A percentile compares a stretch with the other conserved stretches of the same genome.
Evolutionary conservation across 2,113 vertebrate species (phyloP).

Genomic region (Labeo rohita): DNA sequence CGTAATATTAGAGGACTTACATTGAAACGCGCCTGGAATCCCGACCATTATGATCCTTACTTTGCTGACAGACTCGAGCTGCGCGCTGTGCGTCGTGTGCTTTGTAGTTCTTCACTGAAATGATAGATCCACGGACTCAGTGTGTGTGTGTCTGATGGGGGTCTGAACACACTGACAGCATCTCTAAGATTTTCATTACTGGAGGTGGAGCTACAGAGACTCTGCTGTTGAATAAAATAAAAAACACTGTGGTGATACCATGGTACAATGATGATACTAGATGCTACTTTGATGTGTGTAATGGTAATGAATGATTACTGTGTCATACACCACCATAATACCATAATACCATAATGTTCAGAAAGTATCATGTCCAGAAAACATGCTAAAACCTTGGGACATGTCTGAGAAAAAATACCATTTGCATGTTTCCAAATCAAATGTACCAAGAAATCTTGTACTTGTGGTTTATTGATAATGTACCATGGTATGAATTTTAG

Average conservation of each 20-base stretch:
- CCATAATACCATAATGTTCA: neutral
- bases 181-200: neutral
- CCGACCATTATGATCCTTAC: slow-evolving; percentile 66
- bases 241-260: neutral
- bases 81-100: neutral
- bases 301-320: neutral
- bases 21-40: slow-evolving; percentile 66
- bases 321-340: neutral
- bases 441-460: neutral
- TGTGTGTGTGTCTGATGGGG: neutral
- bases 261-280: neutral
- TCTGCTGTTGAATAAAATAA: neutral
- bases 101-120: neutral
- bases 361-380: neutral
- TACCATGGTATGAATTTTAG: neutral
- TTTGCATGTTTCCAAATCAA: neutral
- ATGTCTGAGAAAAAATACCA: neutral
- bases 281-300: neutral
- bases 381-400: neutral
- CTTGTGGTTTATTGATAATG: neutral
- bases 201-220: slow-evolving; percentile 11
- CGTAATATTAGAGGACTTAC: slow-evolving; percentile 58
- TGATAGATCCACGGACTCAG: slow-evolving; percentile 7
- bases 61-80: neutral
- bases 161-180: neutral